Percentiles rank a stretch among this genome's conserved stretches.
Conservation (phyloP, 2,113 vertebrate genomes). For the Fukomys damarensis region DNA sequence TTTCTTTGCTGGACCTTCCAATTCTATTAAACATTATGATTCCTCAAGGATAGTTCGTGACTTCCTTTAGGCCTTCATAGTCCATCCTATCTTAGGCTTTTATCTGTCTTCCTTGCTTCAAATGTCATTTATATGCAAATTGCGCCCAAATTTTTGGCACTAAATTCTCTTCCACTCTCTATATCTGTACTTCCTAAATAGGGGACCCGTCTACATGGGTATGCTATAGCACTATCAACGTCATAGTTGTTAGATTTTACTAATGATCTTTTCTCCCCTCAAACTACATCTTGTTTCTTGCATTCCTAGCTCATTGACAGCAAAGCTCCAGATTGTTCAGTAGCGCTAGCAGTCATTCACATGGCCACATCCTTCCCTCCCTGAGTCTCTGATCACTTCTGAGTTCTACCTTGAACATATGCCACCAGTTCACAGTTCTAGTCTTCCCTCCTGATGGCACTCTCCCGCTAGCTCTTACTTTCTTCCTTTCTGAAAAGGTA, state of each 20-base stretch:
- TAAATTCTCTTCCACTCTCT: not conserved
- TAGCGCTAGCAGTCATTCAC: not conserved
- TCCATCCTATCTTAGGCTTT: constrained; percentile 24
- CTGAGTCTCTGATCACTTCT: not conserved
- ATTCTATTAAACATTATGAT: constrained; percentile 19
- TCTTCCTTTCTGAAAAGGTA: not conserved
- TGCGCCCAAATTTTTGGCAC: not conserved
- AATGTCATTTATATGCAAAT: constrained; percentile 64
- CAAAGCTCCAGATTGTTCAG: not conserved
- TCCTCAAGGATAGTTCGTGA: constrained; percentile 32
- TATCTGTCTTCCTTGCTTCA: constrained; percentile 43
- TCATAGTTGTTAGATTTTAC: not conserved
- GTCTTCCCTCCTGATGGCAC: not conserved
- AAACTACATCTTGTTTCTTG: not conserved
- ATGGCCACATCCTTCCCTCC: not conserved
- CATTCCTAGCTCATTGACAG: not conserved
- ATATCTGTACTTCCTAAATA: constrained; percentile 11
- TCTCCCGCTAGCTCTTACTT: not conserved
- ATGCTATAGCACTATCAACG: not conserved
- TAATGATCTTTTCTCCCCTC: not conserved
- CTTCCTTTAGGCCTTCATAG: constrained; percentile 7
- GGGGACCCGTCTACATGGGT: not conserved
- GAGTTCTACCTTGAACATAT: not conserved
- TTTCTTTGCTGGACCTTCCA: constrained; percentile 31
- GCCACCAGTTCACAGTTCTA: not conserved